phyloP scores from a whole-genome alignment of 2,888 invertebrate species.

The Tuberolachnus salignus region DNA sequence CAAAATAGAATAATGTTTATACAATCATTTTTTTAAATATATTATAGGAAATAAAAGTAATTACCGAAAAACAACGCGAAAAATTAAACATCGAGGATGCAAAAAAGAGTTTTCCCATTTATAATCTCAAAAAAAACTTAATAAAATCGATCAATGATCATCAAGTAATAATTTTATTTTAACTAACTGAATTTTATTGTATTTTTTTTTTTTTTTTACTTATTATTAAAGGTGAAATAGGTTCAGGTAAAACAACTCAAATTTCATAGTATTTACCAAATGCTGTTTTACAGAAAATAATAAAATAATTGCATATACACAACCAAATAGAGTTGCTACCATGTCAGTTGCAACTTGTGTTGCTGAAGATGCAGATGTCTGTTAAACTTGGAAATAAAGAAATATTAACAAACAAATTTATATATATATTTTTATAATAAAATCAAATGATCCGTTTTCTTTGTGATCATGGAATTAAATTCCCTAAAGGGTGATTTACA shows the following conservation, averaged over 20 bases:
- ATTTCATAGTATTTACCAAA: slow-evolving; percentile 96
- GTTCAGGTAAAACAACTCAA: slow-evolving; percentile 98
- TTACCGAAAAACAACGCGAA: slow-evolving; percentile 74
- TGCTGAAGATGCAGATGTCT: slow-evolving; percentile 95
- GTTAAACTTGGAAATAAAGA: slow-evolving; percentile 94
- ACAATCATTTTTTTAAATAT: background rate
- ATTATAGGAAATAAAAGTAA: slow-evolving; percentile 63
- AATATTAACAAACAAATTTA: too few relatives aligned
- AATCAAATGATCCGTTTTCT: too few relatives aligned
- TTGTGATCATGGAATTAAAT: too few relatives aligned
- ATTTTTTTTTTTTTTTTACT: slow-evolving; percentile 68
- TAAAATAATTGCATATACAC: slow-evolving; percentile 95
- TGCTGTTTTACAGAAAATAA: slow-evolving; percentile 84
- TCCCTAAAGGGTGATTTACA: too few relatives aligned
- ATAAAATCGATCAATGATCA: slow-evolving; percentile 89
- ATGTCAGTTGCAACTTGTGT: slow-evolving; percentile 99
- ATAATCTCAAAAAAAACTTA: slow-evolving; percentile 85
- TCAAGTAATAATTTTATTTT: slow-evolving; percentile 66
- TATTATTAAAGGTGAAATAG: slow-evolving; percentile 98
- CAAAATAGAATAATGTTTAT: slow-evolving; percentile 36
- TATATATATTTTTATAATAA: too few relatives aligned
- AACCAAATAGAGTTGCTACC: slow-evolving; percentile 96
- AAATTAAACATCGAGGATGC: slow-evolving; percentile 88
- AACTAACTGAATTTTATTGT: background rate
- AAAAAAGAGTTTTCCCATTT: slow-evolving; percentile 90